Evolutionary conservation across 2,113 vertebrate genomes (phyloP).

Genomic region (Hypocryptadius cinnamomeus): DNA sequence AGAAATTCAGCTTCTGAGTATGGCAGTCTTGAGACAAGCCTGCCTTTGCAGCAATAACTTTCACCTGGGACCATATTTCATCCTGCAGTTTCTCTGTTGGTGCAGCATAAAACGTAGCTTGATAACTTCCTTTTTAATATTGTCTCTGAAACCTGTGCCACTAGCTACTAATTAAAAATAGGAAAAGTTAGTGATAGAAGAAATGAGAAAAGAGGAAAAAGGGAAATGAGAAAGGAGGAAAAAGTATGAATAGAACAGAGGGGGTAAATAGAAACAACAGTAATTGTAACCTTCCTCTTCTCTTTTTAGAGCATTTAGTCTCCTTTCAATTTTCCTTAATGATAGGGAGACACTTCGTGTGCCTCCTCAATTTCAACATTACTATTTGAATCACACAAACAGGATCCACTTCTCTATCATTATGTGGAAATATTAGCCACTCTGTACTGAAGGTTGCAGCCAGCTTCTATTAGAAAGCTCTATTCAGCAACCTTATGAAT

Average conservation of each 20-base stretch:
- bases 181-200: background rate
- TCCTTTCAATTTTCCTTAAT: background rate
- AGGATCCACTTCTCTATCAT: background rate
- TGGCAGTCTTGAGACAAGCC: background rate
- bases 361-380: background rate
- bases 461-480: background rate
- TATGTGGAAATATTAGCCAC: background rate
- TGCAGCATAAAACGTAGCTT: background rate
- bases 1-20: background rate
- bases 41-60: background rate
- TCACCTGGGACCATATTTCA: background rate
- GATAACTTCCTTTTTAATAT: background rate
- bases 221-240: background rate
- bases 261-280: background rate
- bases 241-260: background rate
- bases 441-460: background rate
- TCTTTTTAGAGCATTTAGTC: background rate
- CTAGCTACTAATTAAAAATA: background rate
- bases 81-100: background rate
- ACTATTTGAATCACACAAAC: background rate
- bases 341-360: background rate
- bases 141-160: background rate
- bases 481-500: background rate
- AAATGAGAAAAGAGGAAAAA: background rate
- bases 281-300: background rate